A percentile compares a stretch with the other conserved stretches of the same genome.
Evolutionary conservation across 1,140 invertebrate genomes (phyloP).

Genomic region (Euwallacea fornicatus): DNA sequence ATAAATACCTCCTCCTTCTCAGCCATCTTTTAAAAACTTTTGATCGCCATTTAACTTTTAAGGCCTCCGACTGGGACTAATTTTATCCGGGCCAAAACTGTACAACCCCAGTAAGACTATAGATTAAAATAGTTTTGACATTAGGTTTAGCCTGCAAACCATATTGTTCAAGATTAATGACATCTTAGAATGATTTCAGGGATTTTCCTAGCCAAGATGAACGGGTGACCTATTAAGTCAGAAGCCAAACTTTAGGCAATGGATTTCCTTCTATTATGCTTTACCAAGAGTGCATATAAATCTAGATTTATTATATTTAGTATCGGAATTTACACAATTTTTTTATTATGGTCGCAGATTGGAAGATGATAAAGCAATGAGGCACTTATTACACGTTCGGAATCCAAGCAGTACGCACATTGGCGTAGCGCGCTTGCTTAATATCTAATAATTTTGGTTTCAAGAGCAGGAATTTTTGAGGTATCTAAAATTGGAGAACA

Average conservation of each 20-base stretch:
- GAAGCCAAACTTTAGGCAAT: slow-evolving; percentile 31
- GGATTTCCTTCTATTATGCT: slow-evolving; percentile 15
- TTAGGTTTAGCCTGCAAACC: slow-evolving; percentile 39
- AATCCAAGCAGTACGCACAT: no score
- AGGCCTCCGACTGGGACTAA: slow-evolving; percentile 27
- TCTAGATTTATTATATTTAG: not conserved
- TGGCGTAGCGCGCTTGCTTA: no score
- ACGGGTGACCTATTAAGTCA: slow-evolving; percentile 36
- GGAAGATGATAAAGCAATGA: no score
- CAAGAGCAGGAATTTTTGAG: no score
- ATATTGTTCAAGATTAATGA: slow-evolving; percentile 39
- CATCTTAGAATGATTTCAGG: slow-evolving; percentile 38
- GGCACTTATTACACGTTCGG: no score
- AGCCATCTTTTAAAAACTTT: slow-evolving; percentile 29
- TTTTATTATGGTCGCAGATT: no score
- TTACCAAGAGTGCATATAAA: not conserved
- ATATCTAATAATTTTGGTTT: no score
- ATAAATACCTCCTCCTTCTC: not conserved
- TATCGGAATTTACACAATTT: no score
- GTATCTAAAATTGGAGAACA: no score
- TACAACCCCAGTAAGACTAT: slow-evolving; percentile 33
- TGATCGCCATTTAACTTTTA: slow-evolving; percentile 26
- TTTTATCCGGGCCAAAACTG: slow-evolving; percentile 35
- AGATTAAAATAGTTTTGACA: slow-evolving; percentile 43
- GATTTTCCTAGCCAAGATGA: slow-evolving; percentile 37